Conservation (phyloP, 2,888 invertebrate species). For the Sthenelais limicola region DNA sequence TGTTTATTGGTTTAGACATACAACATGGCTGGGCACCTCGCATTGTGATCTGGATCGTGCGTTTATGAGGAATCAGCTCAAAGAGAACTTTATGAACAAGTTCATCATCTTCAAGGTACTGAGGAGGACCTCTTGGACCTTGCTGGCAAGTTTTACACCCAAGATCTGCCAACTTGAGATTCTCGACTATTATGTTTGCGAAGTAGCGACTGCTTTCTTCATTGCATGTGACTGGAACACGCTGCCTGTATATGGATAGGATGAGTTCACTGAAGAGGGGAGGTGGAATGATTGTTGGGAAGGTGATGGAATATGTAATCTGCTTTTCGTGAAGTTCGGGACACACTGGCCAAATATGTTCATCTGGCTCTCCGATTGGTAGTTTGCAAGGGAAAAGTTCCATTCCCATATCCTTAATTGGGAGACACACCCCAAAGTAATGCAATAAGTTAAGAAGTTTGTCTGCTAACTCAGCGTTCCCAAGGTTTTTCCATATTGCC, state of each 20-base stretch:
- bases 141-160: conserved; percentile 48
- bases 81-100: conserved; percentile 48
- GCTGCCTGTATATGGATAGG: conserved; percentile 41
- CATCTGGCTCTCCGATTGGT: conserved; percentile 52
- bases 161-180: conserved; percentile 38
- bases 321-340: conserved; percentile 43
- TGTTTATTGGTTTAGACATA: conserved; percentile 39
- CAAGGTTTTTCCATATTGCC: conserved; percentile 41
- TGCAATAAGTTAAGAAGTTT: conserved; percentile 47
- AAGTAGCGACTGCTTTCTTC: conserved; percentile 44
- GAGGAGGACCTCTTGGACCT: conserved; percentile 18
- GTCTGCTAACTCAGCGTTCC: conserved; percentile 36
- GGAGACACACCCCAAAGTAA: conserved; percentile 51
- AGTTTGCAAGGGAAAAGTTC: conserved; percentile 52
- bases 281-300: conserved; percentile 51
- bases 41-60: conserved; percentile 46
- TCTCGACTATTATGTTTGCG: conserved; percentile 51
- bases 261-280: conserved; percentile 51
- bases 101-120: conserved; percentile 22
- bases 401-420: conserved; percentile 43
- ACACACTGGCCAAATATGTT: conserved; percentile 44
- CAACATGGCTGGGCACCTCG: conserved; percentile 51
- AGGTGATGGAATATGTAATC: conserved; percentile 49
- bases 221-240: conserved; percentile 19
- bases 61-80: conserved; percentile 48